Evolutionary conservation across 2,113 vertebrate genomes (phyloP), one percentile per base, ranked within the genome.

Genomic region (Anarrhichthys ocellatus): DNA sequence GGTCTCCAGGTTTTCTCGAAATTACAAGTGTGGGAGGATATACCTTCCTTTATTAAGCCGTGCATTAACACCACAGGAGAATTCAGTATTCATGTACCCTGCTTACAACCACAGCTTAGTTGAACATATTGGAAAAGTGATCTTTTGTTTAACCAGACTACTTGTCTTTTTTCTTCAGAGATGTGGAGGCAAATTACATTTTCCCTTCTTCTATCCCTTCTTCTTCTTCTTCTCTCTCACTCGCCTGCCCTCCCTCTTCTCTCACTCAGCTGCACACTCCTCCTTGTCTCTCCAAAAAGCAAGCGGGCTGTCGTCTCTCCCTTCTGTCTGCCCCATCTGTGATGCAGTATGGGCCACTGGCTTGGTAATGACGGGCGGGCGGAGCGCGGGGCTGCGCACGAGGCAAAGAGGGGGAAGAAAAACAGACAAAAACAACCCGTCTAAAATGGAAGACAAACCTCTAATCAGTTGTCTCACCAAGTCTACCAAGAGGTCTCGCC

Each of bases 321-420:
- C 95, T 89, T 94, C 94, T 94, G 94, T 94, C 93, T 86, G 80
- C 78, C 89, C 94, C 94, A 95, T 95, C 95, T 95, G 95, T 93
- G 94, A 88, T 93, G 91, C 93, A 91, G 92, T 88, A 93, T 91
- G 94, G 91, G 87, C 91, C 93, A 79, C 93, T 93, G 92, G 91
- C 89, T 91, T 80, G 85, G 77, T 90, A 91, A 93, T 84, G 86
- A 87, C 82, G 78, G 87, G 85, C 85, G 87, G 81, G 87, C 83
- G 46, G 82, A 83, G 84, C 71, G 77, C 42, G 20, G 88, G 56
- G 80, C 80, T 62, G 69, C 22, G 50, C 76, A 78, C 59, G 52
- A 82, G 69, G 82, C 82, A 75, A 77, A 38, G 76, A 65, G 75
- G 59, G 81, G 14, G 5, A 24, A 14, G 11, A 27, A 14, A 70